Conservation (phyloP, 2,888 invertebrate genomes). For the Spisula solida region DNA sequence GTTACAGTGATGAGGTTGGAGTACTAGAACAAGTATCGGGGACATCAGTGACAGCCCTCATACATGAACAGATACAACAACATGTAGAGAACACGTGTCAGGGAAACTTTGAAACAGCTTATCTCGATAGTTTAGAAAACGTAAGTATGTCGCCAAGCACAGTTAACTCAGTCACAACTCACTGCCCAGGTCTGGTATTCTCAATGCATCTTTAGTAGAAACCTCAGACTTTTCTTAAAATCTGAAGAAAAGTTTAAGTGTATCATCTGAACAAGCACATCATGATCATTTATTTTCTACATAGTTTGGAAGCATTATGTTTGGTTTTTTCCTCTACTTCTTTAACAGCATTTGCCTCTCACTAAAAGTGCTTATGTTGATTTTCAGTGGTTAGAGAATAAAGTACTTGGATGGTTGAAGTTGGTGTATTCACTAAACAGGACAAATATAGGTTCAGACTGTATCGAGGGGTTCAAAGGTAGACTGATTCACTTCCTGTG, state of each 20-base stretch:
- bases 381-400: conserved; percentile 93
- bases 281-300: no score
- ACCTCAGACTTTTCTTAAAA: no score
- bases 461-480: conserved; percentile 84
- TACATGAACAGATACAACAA: conserved; percentile 94
- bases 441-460: conserved; percentile 76
- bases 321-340: no score
- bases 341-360: no score
- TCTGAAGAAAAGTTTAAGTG: no score
- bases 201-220: no score
- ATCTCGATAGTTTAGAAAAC: conserved; percentile 91
- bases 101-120: conserved; percentile 95
- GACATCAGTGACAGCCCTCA: conserved; percentile 94
- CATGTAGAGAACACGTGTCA: conserved; percentile 95
- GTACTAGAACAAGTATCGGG: conserved; percentile 95
- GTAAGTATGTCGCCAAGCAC: no score
- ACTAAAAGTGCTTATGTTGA: no score
- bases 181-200: no score
- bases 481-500: conserved; percentile 93
- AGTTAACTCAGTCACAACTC: no score
- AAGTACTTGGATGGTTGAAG: conserved; percentile 95
- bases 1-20: conserved; percentile 89
- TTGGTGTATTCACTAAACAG: conserved; percentile 90
- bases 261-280: no score
- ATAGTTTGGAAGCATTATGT: no score